Evolutionary conservation across 2,888 invertebrate species (phyloP).

Genomic region (Chloroclystis v-ata): DNA sequence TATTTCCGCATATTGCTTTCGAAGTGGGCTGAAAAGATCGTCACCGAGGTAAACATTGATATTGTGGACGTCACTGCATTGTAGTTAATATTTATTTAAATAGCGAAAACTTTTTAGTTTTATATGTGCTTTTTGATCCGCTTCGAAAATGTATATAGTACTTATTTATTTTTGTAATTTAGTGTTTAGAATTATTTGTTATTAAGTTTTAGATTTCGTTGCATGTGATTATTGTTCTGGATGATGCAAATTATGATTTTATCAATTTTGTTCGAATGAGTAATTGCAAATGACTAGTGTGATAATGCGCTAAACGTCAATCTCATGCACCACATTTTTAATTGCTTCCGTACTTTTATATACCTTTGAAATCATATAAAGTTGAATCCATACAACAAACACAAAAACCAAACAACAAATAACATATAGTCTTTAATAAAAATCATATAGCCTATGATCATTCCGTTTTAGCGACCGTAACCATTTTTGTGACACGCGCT

Average conservation of each 20-base stretch:
- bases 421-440: no score
- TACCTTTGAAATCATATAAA: no score
- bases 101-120: background rate
- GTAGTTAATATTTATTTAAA: slow-evolving; percentile 2
- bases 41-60: slow-evolving; percentile 63
- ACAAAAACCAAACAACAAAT: no score
- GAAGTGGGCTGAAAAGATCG: slow-evolving; percentile 74
- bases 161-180: background rate
- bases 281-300: no score
- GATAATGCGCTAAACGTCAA: no score
- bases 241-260: background rate
- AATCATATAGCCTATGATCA: no score
- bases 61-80: slow-evolving; percentile 15
- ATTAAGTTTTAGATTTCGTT: background rate
- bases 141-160: slow-evolving; percentile 10
- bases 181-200: background rate
- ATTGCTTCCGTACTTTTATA: no score
- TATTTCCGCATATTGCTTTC: slow-evolving; percentile 67
- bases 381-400: no score
- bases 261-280: no score
- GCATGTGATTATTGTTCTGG: background rate
- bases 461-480: no score
- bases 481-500: no score
- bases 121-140: slow-evolving; percentile 14
- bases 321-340: no score